Evolutionary conservation across 1,140 invertebrate species (phyloP), one percentile per base, ranked within the genome.

Genomic region (Drosophila chauvacae): DNA sequence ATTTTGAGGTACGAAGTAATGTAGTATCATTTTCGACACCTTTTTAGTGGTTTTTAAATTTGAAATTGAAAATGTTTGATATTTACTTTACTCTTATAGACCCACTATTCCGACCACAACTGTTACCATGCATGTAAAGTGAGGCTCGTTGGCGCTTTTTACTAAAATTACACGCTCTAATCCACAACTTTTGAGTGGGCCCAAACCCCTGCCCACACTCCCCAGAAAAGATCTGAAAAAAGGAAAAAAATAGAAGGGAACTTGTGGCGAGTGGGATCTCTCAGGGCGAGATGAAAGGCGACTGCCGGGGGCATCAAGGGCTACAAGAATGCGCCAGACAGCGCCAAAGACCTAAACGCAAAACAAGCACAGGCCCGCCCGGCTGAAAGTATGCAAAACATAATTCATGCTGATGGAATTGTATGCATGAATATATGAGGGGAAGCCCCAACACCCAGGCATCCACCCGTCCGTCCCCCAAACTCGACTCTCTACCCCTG

Each of bases 351-450:
- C 80, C 68, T 84, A 88, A 80, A 79, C 80, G 60, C 79, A 71
- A 84, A 72, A 84, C 78, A 76, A 80, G 70, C 66, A 65, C 55
- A 58, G 20, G 39, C 42, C 66, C 39, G 55, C 39, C 35, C 11
- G 35, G 35, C 73, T 57, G 74, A 82, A 80, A 82, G 80, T 86
- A 91, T 90, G 83, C 82, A 83, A 91, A 90, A 79, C 87, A 91
- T 91, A 91, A 91, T 87, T 91, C 87, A 91, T 91, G 87, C 77
- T 91, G 87, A 87, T 91, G 87, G 74, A 91, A 91, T 87, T 90
- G 87, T 87, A 84, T 88, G 83, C 70, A 78, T 63, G 76, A 72
- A 73, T 59, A 74, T 73, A 66, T 65, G 44, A 30, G 47, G 14
- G 35, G 2, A 30, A 20, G 18, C 60, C 39, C 63, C 48, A 63